Base-by-base conservation (phyloP, 2,113 vertebrate species). In the Antennarius striatus region DNA sequence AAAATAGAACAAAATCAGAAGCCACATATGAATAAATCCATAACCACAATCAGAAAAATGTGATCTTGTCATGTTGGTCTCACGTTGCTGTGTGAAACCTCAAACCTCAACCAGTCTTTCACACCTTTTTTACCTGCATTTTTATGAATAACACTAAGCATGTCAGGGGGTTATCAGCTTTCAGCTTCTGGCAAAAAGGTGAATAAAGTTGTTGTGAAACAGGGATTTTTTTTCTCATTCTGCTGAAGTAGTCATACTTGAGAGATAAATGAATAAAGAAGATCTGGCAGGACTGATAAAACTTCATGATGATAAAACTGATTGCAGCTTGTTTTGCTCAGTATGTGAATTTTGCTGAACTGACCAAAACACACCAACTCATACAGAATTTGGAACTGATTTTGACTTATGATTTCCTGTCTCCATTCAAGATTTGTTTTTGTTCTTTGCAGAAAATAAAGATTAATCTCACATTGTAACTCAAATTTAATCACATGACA, bases 201-300 rank as follows among this genome's bases (percentile, higher is more conserved):
- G 56, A 80, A 75, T 85, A 72, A 85, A 87, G 80, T 86, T 85
- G 82, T 87, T 82, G 71, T 65, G 62, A 61, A 63, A 75, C 77
- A 77, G 63, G 42, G 49, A 22, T 51, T 64, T 51, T 56, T 63
- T 63, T 47, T 0, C 61, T 70, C 79, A 47, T 36, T 13, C 10
- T 54, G 53, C 54, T 5, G 30, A 62, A 40, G 56, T 65, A 71
- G 76, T 77, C 73, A 75, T 77, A 87, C 88, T 88, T 88, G 77
- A 71, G 75, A 86, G 85, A 88, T 79, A 73, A 82, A 79, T 45
- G 46, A 36, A 71, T 82, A 68, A 68, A 57, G 73, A 69, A 79
- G 70, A 88, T 90, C 88, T 91, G 87, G 67, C 54, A 29, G 50
- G 56, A 77, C 59, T 66, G 91, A 91, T 92, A 91, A 92, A 83